A percentile compares a stretch with the other conserved stretches of the same genome.
Evolutionary conservation across 2,113 vertebrate genomes (phyloP).

Genomic region (Varanus salvator): DNA sequence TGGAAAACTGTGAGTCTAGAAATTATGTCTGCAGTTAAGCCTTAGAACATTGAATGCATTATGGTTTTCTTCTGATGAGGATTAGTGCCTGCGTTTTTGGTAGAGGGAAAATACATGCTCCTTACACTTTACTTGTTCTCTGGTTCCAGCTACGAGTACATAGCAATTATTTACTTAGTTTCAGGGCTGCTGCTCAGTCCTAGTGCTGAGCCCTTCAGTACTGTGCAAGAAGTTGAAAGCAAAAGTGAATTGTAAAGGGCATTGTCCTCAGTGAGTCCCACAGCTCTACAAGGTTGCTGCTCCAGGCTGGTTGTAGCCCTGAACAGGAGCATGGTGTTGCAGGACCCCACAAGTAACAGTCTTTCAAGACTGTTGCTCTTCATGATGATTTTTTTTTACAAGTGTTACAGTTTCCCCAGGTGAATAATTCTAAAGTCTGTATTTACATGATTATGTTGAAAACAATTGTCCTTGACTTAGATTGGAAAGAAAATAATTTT

Average conservation of each 20-base stretch:
- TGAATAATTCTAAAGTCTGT: neutral
- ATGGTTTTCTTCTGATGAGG: neutral
- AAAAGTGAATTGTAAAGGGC: neutral
- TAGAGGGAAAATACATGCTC: neutral
- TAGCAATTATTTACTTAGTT: neutral
- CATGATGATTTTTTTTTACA: neutral
- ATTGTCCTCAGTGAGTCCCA: neutral
- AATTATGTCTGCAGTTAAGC: neutral
- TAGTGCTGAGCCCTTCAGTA: neutral
- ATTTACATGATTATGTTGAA: constrained; percentile 18
- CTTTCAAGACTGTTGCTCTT: neutral
- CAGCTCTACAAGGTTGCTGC: neutral
- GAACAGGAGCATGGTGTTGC: neutral
- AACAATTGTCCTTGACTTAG: neutral
- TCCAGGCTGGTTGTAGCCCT: neutral
- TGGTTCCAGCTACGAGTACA: neutral
- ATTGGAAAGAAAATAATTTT: neutral
- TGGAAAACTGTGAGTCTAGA: neutral
- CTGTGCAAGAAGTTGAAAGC: neutral
- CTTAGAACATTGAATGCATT: neutral
- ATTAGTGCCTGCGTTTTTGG: neutral
- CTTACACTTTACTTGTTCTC: neutral
- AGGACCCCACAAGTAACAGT: neutral
- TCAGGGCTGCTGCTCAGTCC: neutral
- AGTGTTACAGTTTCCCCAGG: neutral